These are phyloP conservation scores for Bombus waltoni DNA, from an alignment of 1,140 invertebrate genomes.

Conservation along the genomic window DNA sequence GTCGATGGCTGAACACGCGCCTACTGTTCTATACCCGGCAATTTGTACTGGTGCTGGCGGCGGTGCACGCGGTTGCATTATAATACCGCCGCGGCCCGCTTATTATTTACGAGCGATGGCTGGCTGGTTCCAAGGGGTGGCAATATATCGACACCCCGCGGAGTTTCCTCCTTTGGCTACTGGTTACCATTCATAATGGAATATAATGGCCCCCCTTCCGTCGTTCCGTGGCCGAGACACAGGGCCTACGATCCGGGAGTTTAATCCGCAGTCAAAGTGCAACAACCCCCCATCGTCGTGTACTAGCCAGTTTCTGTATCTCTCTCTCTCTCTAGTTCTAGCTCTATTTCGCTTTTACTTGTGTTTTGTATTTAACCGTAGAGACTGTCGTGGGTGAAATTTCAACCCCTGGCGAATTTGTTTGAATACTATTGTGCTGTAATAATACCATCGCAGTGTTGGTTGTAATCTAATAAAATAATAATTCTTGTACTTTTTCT, in stretches of 20 bases:
- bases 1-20: conserved; percentile 70
- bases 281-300: conserved; percentile 50
- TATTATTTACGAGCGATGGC: conserved; percentile 70
- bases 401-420: neutral
- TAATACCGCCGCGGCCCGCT: conserved; percentile 55
- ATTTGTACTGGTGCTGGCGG: conserved; percentile 64
- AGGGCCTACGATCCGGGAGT: neutral
- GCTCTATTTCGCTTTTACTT: neutral
- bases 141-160: conserved; percentile 75
- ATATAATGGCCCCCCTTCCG: conserved; percentile 70
- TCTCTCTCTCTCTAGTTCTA: conserved; percentile 1
- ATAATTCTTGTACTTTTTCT: neutral
- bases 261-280: conserved; percentile 66
- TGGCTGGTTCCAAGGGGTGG: conserved; percentile 63
- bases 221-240: conserved; percentile 33
- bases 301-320: conserved; percentile 40
- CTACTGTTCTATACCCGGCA: conserved; percentile 67
- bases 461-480: neutral
- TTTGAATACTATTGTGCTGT: neutral
- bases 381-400: neutral
- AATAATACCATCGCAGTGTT: too few relatives aligned
- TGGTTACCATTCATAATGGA: conserved; percentile 75
- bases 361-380: neutral
- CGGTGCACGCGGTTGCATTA: conserved; percentile 59
- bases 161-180: conserved; percentile 72